Base-by-base conservation (phyloP, 2,113 vertebrate genomes). In the Daphoenositta chrysoptera region DNA sequence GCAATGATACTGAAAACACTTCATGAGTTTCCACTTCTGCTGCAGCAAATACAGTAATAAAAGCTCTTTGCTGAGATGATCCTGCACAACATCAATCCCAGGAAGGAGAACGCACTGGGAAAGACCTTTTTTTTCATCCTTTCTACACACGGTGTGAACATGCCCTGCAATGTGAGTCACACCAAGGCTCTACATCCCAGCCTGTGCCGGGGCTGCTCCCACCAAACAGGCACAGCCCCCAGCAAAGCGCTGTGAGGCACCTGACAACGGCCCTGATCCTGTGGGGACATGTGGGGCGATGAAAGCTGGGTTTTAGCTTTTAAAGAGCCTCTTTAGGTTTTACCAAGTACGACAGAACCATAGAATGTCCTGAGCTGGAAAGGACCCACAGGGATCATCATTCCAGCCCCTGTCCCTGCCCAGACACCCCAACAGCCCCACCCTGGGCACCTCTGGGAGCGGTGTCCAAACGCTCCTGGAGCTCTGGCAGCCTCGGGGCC, bases 211-310 rank as follows among this genome's bases (percentile, higher is more conserved):
- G 37, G 57, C 47, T 71, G 91, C 66, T 77, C 54, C 53, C 68
- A 70, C 42, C 53, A 45, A 23, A 23, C 44, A 6, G 1, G 8
- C 51, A 3, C 20, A 72, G 39, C 64, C 50, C 58, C 42, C 48
- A 51, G 33, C 39, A 54, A 23, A 0, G 7, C 2, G 20, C 44
- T 26, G 35, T 3, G 39, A 77, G 24, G 30, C 68, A 37, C 39
- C 33, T 7, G 15, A 69, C 53, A 44, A 18, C 2, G 2, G 35
- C 35, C 77, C 44, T 7, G 6, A 47, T 18, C 26, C n/a, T 11
- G 2, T 1, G 16, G 7, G 9, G n/a, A 56, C 3, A 1, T 3
- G 1, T 1, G 35, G 50, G 18, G 13, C 8, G n/a, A 54, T 39
- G 39, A 26, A 58, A 85, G 48, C 7, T 24, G 30, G 20, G 28